Percentiles rank a stretch among this genome's conserved stretches.
Evolutionary conservation across 2,797 vertebrate genomes (phyloP).

Genomic region (Eulemur albifrons): DNA sequence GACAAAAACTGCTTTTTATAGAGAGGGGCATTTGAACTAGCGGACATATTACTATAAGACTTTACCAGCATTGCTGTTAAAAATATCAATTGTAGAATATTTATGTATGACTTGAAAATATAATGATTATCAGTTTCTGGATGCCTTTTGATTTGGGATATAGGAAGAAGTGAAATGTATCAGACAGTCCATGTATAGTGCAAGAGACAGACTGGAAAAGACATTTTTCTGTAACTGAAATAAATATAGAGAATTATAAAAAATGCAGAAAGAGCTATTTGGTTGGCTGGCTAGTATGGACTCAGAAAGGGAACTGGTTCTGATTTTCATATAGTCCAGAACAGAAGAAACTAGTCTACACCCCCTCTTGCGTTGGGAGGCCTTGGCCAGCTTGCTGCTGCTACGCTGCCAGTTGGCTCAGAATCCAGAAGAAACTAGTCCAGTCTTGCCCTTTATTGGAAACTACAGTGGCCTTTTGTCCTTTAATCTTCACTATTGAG

Average conservation of each 20-base stretch:
- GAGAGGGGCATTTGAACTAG: neutral
- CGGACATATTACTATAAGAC: neutral
- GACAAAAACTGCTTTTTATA: neutral
- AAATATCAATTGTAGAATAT: neutral
- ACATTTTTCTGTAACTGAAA: neutral
- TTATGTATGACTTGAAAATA: neutral
- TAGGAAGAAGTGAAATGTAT: neutral
- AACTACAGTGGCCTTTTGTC: neutral
- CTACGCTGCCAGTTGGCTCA: neutral
- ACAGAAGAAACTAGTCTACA: neutral
- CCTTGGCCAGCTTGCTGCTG: neutral
- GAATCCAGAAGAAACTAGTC: neutral
- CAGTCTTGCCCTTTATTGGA: neutral
- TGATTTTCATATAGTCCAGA: neutral
- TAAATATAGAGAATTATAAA: neutral
- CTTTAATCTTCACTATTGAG: constrained; percentile 10
- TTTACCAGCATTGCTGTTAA: neutral
- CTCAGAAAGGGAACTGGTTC: neutral
- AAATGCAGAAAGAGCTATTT: neutral
- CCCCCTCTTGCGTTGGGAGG: neutral
- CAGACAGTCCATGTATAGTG: neutral
- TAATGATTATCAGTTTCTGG: neutral
- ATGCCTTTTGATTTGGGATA: neutral
- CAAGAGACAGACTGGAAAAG: neutral
- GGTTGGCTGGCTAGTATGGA: neutral